Evolutionary conservation across 1,140 invertebrate species (phyloP), one percentile per base, ranked within the genome.

Genomic region (Aphis craccivora): DNA sequence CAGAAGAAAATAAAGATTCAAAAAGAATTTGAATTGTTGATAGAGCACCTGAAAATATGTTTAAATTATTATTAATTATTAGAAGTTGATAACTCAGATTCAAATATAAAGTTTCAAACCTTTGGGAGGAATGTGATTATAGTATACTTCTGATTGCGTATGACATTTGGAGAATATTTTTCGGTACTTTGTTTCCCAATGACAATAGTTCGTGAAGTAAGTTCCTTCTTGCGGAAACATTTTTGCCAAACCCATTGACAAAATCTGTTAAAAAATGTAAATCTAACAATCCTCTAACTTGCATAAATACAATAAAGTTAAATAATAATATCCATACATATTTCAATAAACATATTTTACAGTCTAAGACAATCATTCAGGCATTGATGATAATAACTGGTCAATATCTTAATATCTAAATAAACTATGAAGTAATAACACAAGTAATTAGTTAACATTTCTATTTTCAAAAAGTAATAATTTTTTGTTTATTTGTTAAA

Each of bases 91-190:
- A 92, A 84, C 43, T 90, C 6, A 51, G 2, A 88, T 30, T 87
- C 55, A 94, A 84, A 4, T 20, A 30, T 55, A 22, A 40, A 43
- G 48, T 40, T 76, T 94, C 95, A 95, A 96, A 99, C 99, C 96
- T 99, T 95, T 89, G 99, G 99, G 95, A 99, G 96, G 96, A 99
- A 99, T 95, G 99, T 99, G 94, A 99, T 97, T 94, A 99, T 97
- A 95, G 98, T 99, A 96, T 99, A 99, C 96, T 99, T 99, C 96
- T 99, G 99, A 96, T 99, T 99, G 94, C 98, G 97, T 94, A 99
- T 99, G 94, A 99, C 98, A 96, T 99, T 99, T 90, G 98, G 97
- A 83, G 99, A 98, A 96, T 97, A 99, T 95, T 98, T 98, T 94
- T 98, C 51, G 96, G 95, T 94, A 96, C 96, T 96, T 55, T 95